phyloP scores from a whole-genome alignment of 2,888 invertebrate genomes.

The Teleiodes luculella region DNA sequence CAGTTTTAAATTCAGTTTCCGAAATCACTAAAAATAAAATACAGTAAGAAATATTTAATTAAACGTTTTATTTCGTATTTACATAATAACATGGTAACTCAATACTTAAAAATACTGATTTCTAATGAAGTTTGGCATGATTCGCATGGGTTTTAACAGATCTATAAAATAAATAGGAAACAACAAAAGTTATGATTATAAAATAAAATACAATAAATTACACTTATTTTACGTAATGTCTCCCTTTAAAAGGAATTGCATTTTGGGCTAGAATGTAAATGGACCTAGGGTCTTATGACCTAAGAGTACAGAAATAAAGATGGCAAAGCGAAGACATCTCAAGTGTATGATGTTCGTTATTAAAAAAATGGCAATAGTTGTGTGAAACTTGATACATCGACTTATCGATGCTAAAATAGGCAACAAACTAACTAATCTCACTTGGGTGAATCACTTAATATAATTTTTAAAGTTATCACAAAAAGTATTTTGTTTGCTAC shows the following conservation, averaged over 20 bases:
- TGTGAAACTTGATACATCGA: too few relatives aligned
- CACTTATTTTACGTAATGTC: not conserved
- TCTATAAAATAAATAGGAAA: conserved; percentile 13
- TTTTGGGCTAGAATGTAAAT: not conserved
- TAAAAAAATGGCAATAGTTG: too few relatives aligned
- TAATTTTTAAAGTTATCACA: too few relatives aligned
- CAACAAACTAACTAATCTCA: too few relatives aligned
- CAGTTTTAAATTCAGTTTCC: not conserved
- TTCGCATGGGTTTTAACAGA: not conserved
- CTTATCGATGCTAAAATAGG: too few relatives aligned
- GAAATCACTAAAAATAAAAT: not conserved
- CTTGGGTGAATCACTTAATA: too few relatives aligned
- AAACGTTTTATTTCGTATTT: conserved; percentile 11
- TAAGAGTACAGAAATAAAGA: too few relatives aligned
- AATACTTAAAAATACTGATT: conserved; percentile 11
- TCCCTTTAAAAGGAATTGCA: too few relatives aligned
- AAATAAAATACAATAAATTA: conserved; percentile 1
- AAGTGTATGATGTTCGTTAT: too few relatives aligned
- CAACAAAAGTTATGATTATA: not conserved
- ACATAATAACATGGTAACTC: conserved; percentile 5
- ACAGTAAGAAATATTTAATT: not conserved
- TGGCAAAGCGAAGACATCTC: too few relatives aligned
- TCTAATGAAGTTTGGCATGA: conserved; percentile 8
- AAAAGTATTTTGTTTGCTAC: too few relatives aligned
- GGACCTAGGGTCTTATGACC: not conserved